Evolutionary conservation across 30 jellyfish, hydroid and myxozoan genomes (phyloP).

Genomic region (Mastigias papua): DNA sequence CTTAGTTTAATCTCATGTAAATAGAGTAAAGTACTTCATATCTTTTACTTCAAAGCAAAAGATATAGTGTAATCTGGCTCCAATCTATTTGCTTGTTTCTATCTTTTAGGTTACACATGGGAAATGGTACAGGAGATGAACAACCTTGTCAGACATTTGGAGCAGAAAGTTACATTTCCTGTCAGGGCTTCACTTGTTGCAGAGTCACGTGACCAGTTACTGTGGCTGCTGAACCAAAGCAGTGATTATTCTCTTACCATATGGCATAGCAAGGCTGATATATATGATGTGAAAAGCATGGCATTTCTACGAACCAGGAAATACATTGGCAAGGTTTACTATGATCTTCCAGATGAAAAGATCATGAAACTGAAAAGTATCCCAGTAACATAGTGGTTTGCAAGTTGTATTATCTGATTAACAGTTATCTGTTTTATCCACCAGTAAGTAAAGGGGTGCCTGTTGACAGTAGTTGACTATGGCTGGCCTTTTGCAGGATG

Average conservation of each 20-base stretch:
- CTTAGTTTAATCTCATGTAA: no score
- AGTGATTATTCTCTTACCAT: conserved; percentile 75
- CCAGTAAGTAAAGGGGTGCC: background rate
- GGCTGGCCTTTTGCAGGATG: background rate
- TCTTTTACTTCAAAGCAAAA: no score
- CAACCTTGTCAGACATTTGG: conserved; percentile 18
- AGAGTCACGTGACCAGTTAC: conserved; percentile 68
- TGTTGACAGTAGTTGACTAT: background rate
- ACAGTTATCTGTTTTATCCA: no score
- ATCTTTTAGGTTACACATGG: conserved; percentile 94
- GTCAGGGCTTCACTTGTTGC: conserved; percentile 92
- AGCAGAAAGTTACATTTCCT: conserved; percentile 85
- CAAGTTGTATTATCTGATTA: background rate
- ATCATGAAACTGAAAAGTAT: conserved; percentile 8
- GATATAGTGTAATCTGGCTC: no score
- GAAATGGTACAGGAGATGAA: conserved; percentile 84
- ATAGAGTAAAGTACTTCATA: no score
- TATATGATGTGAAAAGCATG: conserved; percentile 58
- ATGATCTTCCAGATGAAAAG: conserved; percentile 81
- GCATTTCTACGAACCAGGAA: conserved; percentile 40
- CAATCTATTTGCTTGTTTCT: no score
- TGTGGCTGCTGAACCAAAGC: conserved; percentile 73
- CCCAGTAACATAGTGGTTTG: background rate
- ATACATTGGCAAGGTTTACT: conserved; percentile 68
- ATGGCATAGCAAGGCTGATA: conserved; percentile 87